Evolutionary conservation across 2,113 vertebrate genomes (phyloP).

Genomic region (Sylvietta virens): DNA sequence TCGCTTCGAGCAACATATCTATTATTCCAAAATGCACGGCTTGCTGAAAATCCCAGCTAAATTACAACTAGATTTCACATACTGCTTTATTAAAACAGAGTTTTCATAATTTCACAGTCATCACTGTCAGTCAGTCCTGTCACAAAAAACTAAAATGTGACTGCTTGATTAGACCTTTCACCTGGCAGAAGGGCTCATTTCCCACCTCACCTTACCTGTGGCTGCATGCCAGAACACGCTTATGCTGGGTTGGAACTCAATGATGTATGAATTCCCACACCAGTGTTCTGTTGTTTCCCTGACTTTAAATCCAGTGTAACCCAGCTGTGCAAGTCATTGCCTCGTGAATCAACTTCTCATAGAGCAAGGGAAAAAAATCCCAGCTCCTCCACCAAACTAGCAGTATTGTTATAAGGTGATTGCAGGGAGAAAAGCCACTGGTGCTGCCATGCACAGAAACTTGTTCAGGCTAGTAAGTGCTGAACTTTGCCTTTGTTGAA

Average conservation of each 20-base stretch:
- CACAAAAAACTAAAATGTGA: background rate
- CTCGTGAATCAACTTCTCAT: conserved; percentile 34
- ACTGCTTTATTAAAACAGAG: background rate
- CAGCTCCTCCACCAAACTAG: background rate
- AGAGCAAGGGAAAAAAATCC: background rate
- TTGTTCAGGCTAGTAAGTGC: background rate
- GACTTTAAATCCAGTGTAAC: conserved; percentile 30
- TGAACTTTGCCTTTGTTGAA: conserved; percentile 41
- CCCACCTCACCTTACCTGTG: background rate
- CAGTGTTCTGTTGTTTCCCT: background rate
- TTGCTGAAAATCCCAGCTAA: background rate
- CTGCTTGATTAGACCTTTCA: background rate
- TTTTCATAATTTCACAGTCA: background rate
- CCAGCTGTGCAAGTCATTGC: conserved; percentile 12
- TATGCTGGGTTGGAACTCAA: background rate
- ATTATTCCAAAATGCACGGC: background rate
- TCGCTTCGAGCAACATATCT: background rate
- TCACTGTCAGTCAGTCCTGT: background rate
- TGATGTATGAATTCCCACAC: background rate
- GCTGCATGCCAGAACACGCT: background rate
- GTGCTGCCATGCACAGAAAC: background rate
- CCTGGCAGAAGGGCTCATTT: background rate
- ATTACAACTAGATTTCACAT: background rate
- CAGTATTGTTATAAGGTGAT: background rate
- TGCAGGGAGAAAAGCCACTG: background rate